Evolutionary conservation across 2,888 invertebrate genomes (phyloP).

Genomic region (Alsophila aescularia): DNA sequence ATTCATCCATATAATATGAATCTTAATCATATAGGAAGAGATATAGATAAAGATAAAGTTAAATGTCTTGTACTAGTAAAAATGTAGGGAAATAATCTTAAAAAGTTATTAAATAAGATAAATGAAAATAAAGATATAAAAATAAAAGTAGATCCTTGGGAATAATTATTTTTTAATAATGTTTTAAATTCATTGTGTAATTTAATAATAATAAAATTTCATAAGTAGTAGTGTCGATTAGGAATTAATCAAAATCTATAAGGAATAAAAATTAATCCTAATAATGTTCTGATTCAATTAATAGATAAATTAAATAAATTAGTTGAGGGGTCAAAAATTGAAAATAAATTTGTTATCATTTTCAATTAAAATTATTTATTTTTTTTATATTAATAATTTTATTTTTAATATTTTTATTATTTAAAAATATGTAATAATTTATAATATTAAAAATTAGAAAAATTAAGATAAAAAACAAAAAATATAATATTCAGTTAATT

Average conservation of each 20-base stretch:
- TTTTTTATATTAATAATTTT: slow-evolving; percentile 40
- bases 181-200: slow-evolving; percentile 85
- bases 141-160: slow-evolving; percentile 80
- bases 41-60: slow-evolving; percentile 83
- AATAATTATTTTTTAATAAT: slow-evolving; percentile 71
- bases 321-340: too few species aligned
- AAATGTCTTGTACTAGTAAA: slow-evolving; percentile 88
- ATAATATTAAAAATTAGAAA: too few species aligned
- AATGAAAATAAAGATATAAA: slow-evolving; percentile 84
- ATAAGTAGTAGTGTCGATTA: too few species aligned
- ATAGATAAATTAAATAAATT: too few species aligned
- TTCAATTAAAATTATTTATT: slow-evolving; percentile 53
- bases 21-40: too few species aligned
- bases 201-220: slow-evolving; percentile 68
- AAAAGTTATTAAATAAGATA: slow-evolving; percentile 87
- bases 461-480: slow-evolving; percentile 67
- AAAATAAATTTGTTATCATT: too few species aligned
- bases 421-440: too few species aligned
- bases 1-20: too few species aligned
- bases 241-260: too few species aligned
- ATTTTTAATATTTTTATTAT: slow-evolving; percentile 47
- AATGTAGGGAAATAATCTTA: slow-evolving; percentile 89
- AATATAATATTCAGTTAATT: slow-evolving; percentile 80
- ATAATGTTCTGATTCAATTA: too few species aligned
- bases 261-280: too few species aligned